A percentile compares a stretch with the other conserved stretches of the same genome.
Conservation (phyloP, 2,888 invertebrate species). For the Xanthia togata region DNA sequence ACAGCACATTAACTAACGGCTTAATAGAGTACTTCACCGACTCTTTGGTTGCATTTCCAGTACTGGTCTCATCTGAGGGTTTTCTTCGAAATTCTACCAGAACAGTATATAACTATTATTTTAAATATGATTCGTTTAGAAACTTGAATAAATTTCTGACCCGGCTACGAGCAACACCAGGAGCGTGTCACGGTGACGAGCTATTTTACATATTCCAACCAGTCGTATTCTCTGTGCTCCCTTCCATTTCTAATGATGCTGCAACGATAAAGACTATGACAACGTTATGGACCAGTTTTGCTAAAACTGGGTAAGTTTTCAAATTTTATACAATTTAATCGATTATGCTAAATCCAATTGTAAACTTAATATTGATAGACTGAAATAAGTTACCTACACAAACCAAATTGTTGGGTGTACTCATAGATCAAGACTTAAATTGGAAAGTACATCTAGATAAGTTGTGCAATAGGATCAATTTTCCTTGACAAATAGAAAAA, state of each 20-base stretch:
- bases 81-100: slow-evolving; percentile 54
- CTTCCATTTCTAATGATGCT: slow-evolving; percentile 53
- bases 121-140: slow-evolving; percentile 69
- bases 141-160: slow-evolving; percentile 68
- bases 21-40: slow-evolving; percentile 74
- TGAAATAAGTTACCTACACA: too few species aligned
- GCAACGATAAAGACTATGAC: slow-evolving; percentile 65
- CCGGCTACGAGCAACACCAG: slow-evolving; percentile 52
- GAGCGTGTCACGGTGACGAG: slow-evolving; percentile 71
- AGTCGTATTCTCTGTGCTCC: slow-evolving; percentile 41
- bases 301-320: slow-evolving; percentile 70
- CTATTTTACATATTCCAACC: slow-evolving; percentile 70
- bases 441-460: too few species aligned
- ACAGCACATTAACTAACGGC: slow-evolving; percentile 49
- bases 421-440: too few species aligned
- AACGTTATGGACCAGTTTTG: slow-evolving; percentile 71
- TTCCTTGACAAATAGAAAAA: background rate
- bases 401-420: too few species aligned
- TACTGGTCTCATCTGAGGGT: slow-evolving; percentile 52
- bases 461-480: too few species aligned
- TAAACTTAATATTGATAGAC: too few species aligned
- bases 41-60: slow-evolving; percentile 65
- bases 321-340: too few species aligned
- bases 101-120: slow-evolving; percentile 71
- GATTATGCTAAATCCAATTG: too few species aligned